Conservation (phyloP, 1,140 invertebrate species). For the Papilio aristodemus region DNA sequence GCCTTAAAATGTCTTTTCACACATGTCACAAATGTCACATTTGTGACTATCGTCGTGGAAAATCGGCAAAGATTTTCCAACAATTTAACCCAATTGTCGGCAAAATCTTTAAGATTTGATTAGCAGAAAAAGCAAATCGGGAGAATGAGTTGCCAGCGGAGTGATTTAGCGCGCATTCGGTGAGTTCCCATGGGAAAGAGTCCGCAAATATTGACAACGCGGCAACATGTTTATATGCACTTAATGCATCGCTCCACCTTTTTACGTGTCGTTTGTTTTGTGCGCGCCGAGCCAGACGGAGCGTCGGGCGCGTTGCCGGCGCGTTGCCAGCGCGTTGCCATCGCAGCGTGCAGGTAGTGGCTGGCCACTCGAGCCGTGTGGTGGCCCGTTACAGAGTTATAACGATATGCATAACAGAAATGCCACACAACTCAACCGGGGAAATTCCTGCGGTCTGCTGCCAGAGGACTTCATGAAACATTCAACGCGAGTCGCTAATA, state of each 20-base stretch:
- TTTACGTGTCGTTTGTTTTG: constrained; percentile 77
- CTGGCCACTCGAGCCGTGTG: constrained; percentile 41
- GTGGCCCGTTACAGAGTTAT: constrained; percentile 26
- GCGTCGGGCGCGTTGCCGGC: constrained; percentile 72
- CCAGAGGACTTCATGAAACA: constrained; percentile 23
- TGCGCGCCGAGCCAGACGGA: constrained; percentile 69
- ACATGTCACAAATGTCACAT: no score
- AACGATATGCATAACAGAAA: constrained; percentile 34
- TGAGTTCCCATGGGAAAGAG: constrained; percentile 77
- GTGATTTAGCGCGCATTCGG: constrained; percentile 70
- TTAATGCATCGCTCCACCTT: constrained; percentile 79
- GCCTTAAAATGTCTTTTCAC: no score
- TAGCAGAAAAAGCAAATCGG: constrained; percentile 65
- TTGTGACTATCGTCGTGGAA: no score
- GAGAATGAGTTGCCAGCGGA: constrained; percentile 51
- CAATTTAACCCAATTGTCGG: constrained; percentile 8
- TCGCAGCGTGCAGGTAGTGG: constrained; percentile 70
- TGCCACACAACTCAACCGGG: constrained; percentile 27
- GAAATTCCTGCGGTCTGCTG: constrained; percentile 26
- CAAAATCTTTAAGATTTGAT: constrained; percentile 74
- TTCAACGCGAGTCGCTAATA: constrained; percentile 28
- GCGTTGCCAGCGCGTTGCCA: constrained; percentile 72
- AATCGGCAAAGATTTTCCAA: background rate
- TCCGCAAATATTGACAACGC: constrained; percentile 78
- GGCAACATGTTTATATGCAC: constrained; percentile 79